phyloP scores from a whole-genome alignment of 2,113 vertebrate genomes.

The Galeopterus variegatus region DNA sequence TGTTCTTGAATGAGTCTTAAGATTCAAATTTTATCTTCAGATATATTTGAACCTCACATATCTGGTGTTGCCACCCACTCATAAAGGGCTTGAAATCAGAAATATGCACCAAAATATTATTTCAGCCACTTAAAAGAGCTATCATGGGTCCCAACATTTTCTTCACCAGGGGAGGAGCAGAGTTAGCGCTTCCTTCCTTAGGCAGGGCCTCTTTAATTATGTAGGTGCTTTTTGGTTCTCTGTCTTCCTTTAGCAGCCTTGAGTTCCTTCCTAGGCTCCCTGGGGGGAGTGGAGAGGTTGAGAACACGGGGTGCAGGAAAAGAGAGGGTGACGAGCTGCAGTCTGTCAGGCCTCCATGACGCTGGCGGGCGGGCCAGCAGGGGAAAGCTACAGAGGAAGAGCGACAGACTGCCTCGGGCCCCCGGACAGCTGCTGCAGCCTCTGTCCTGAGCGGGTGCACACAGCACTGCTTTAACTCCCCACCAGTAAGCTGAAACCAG shows the following conservation, averaged over 20 bases:
- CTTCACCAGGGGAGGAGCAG: neutral
- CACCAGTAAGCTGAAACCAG: too few relatives aligned
- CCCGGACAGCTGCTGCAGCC: neutral
- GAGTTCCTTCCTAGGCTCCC: neutral
- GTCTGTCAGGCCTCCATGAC: neutral
- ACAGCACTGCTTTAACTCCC: too few relatives aligned
- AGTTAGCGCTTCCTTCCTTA: neutral
- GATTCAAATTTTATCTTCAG: neutral
- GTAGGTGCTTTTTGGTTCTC: neutral
- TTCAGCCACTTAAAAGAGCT: neutral
- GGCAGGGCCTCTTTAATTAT: neutral
- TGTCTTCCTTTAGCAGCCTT: neutral
- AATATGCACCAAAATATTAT: neutral
- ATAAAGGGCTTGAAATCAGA: neutral
- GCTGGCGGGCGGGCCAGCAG: neutral
- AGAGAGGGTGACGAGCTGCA: neutral
- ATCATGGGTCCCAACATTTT: too few relatives aligned
- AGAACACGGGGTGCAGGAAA: neutral
- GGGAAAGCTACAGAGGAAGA: neutral
- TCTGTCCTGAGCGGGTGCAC: neutral
- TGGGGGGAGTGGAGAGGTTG: neutral
- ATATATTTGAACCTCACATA: neutral
- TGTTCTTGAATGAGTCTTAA: neutral
- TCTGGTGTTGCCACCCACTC: neutral
- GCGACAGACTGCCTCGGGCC: neutral